Base-by-base conservation (phyloP, 2,113 vertebrate genomes). In the Gadus macrocephalus region DNA sequence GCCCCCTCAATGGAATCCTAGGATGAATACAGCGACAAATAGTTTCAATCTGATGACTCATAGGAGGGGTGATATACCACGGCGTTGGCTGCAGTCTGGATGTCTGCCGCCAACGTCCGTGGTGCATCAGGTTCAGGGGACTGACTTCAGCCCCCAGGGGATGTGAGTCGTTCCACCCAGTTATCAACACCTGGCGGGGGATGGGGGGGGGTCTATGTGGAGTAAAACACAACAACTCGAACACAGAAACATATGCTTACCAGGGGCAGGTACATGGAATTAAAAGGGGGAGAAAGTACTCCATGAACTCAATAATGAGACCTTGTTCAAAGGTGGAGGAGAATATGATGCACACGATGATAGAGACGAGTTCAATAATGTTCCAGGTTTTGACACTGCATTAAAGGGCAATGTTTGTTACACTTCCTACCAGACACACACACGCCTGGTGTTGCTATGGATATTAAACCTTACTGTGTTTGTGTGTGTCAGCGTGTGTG, bases 371-470 rank as follows among this genome's bases (percentile, higher is more conserved):
- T 61, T 64, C 73, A 64, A 20, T 20, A 5, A 56, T 55, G 22
- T 19, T 15, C 62, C 35, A 71, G 72, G 59, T 49, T 49, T 49
- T 5, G 15, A 58, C 56, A 55, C 64, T 76, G 27, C 38, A 74
- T 75, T 67, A 70, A 79, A 73, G 66, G 80, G 70, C 72, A 7
- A 15, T 64, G 53, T 58, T 58, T 63, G 69, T 72, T 78, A 73
- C 76, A 79, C 55, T 82, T 85, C 53, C 67, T 62, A 55, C 62
- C 22, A 74, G 67, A 73, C 78, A 82, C 86, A 84, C 9, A 49
- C 9, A 49, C 42, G 78, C 78, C 78, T 61, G 71, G 67, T 3
- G 81, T 88, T 83, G 77, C 83, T 78, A 83, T 84, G 82, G 86
- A 80, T 83, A 81, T 85, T 53, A 72, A 78, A 56, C 64, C 70